Conservation (phyloP, 2,113 vertebrate species). For the Laterallus jamaicensis region DNA sequence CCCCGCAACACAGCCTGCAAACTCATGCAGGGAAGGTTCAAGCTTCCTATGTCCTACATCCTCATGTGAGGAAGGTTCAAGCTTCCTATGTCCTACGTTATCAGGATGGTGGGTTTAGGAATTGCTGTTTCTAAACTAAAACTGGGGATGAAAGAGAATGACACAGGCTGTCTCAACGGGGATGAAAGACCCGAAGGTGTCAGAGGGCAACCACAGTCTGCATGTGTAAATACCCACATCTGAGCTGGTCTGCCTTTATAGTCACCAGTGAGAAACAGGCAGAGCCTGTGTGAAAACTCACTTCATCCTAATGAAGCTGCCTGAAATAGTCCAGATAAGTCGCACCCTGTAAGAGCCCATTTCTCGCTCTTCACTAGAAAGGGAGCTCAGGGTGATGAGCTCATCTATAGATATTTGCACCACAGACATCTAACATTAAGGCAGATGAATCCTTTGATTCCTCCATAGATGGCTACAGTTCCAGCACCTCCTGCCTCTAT, state of each 20-base stretch:
- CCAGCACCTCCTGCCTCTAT: not conserved
- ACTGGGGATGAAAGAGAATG: not conserved
- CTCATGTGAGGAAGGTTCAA: not conserved
- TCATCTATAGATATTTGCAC: conserved; percentile 7
- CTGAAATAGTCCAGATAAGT: not conserved
- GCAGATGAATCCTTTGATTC: conserved; percentile 35
- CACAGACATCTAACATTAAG: conserved; percentile 6
- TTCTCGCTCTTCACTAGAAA: not conserved
- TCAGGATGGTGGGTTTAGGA: not conserved
- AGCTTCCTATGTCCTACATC: no score
- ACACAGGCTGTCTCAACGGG: not conserved
- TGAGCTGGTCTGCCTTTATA: not conserved
- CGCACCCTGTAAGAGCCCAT: not conserved
- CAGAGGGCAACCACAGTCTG: not conserved
- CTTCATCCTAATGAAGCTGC: not conserved
- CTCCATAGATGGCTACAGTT: not conserved
- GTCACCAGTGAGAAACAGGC: not conserved
- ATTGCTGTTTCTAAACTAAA: not conserved
- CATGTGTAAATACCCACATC: not conserved
- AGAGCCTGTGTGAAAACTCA: not conserved
- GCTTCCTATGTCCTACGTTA: not conserved
- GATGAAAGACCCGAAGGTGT: not conserved
- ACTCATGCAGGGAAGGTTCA: no score
- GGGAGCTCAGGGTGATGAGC: not conserved
- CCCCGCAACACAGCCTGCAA: not conserved